Conservation (phyloP, 1,140 invertebrate species). For the Zaprionus camerounensis region DNA sequence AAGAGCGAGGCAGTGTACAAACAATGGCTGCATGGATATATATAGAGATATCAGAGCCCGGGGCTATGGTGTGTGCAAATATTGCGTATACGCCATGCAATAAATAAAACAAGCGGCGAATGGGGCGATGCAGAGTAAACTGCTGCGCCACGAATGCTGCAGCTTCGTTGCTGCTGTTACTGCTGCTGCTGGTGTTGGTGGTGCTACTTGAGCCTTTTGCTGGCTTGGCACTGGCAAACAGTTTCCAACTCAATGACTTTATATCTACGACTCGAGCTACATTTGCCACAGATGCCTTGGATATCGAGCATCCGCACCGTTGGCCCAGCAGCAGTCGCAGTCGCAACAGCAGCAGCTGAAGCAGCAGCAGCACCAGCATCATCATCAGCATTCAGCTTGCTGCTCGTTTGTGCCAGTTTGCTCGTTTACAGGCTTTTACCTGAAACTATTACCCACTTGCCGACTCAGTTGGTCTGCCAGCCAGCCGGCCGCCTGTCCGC, state of each 20-base stretch:
- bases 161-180: background rate
- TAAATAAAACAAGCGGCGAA: slow-evolving; percentile 64
- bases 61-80: slow-evolving; percentile 40
- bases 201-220: slow-evolving; percentile 59
- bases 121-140: slow-evolving; percentile 28
- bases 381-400: slow-evolving; percentile 57
- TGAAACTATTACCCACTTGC: slow-evolving; percentile 79
- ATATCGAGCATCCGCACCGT: slow-evolving; percentile 57
- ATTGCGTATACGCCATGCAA: slow-evolving; percentile 77
- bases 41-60: slow-evolving; percentile 40
- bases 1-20: slow-evolving; percentile 31
- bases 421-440: slow-evolving; percentile 81
- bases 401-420: slow-evolving; percentile 78
- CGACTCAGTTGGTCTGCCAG: slow-evolving; percentile 40
- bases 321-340: slow-evolving; percentile 7
- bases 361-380: slow-evolving; percentile 30
- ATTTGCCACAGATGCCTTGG: slow-evolving; percentile 73
- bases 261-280: slow-evolving; percentile 66
- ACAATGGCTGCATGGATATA: slow-evolving; percentile 49
- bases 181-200: slow-evolving; percentile 7
- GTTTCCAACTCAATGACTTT: slow-evolving; percentile 77
- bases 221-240: slow-evolving; percentile 67
- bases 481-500: background rate
- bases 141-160: background rate
- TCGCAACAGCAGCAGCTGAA: background rate